These are phyloP conservation scores for Athetis lepigone DNA, from an alignment of 2,888 invertebrate genomes.

Conservation along the genomic window DNA sequence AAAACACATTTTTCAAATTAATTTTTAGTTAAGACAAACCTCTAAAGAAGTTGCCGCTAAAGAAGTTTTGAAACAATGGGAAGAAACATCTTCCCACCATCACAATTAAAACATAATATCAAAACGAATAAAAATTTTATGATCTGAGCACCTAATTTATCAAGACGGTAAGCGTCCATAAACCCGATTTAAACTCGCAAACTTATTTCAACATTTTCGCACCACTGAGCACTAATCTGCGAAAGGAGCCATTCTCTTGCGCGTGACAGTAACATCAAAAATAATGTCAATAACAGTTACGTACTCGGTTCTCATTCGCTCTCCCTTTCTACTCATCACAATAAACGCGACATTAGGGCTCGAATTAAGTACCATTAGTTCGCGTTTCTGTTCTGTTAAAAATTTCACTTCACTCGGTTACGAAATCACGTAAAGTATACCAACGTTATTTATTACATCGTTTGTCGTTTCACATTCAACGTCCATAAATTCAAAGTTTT, in stretches of 20 bases:
- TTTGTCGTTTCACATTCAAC: conserved; percentile 65
- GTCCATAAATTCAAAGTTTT: conserved; percentile 62
- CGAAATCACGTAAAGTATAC: conserved; percentile 64
- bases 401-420: conserved; percentile 60
- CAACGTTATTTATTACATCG: conserved; percentile 62
- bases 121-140: conserved; percentile 50
- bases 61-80: background rate
- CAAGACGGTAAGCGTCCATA: conserved; percentile 62
- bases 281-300: conserved; percentile 72
- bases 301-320: conserved; percentile 64
- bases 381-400: conserved; percentile 60
- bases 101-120: conserved; percentile 59
- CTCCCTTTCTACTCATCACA: conserved; percentile 69
- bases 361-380: conserved; percentile 63
- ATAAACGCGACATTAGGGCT: conserved; percentile 66
- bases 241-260: conserved; percentile 61
- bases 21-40: too few species aligned
- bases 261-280: conserved; percentile 72
- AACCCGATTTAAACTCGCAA: conserved; percentile 62
- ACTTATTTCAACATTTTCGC: conserved; percentile 65
- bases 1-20: too few species aligned
- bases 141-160: conserved; percentile 58
- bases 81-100: conserved; percentile 32
- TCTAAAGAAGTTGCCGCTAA: too few species aligned
- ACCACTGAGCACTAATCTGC: conserved; percentile 65